A percentile compares a stretch with the other conserved stretches of the same genome.
phyloP scores from a whole-genome alignment of 2,888 invertebrate genomes.

The Lordiphosa andalusiaca region DNA sequence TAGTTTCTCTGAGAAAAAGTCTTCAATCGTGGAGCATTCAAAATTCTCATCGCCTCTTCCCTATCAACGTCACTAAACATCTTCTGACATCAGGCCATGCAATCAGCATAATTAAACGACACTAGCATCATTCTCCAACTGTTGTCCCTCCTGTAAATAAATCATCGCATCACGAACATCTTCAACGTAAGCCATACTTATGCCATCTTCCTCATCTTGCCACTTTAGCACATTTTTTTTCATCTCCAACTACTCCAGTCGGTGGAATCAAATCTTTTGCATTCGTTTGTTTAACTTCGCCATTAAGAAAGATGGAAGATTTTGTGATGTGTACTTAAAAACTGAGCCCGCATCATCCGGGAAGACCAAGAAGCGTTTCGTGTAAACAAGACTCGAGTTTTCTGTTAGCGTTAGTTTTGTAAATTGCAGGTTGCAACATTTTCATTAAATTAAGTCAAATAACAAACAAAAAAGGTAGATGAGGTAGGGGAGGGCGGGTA shows the following conservation, averaged over 20 bases:
- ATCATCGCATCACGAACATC: conserved; percentile 8
- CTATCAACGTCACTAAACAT: too few relatives aligned
- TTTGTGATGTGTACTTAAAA: conserved; percentile 55
- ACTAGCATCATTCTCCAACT: conserved; percentile 1
- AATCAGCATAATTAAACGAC: conserved; percentile 8
- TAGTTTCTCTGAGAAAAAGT: background rate
- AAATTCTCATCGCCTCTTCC: too few relatives aligned
- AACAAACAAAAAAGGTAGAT: conserved; percentile 46
- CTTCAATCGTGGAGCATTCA: too few relatives aligned
- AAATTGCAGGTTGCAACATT: conserved; percentile 75
- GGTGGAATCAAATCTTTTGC: conserved; percentile 39
- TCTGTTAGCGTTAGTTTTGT: conserved; percentile 55
- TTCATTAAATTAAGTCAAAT: conserved; percentile 74
- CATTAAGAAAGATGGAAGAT: conserved; percentile 17
- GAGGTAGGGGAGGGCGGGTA: conserved; percentile 8
- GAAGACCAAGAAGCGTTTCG: conserved; percentile 16
- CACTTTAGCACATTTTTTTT: conserved; percentile 35
- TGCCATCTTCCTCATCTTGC: conserved; percentile 17
- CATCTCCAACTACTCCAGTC: conserved; percentile 30
- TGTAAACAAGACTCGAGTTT: conserved; percentile 62
- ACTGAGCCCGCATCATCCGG: conserved; percentile 53
- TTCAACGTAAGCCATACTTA: conserved; percentile 11
- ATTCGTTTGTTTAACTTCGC: conserved; percentile 57
- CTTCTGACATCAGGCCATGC: background rate
- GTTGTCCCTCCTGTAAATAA: conserved; percentile 6